Evolutionary conservation across 2,888 invertebrate genomes (phyloP).

Genomic region (Teinopalpus imperialis): DNA sequence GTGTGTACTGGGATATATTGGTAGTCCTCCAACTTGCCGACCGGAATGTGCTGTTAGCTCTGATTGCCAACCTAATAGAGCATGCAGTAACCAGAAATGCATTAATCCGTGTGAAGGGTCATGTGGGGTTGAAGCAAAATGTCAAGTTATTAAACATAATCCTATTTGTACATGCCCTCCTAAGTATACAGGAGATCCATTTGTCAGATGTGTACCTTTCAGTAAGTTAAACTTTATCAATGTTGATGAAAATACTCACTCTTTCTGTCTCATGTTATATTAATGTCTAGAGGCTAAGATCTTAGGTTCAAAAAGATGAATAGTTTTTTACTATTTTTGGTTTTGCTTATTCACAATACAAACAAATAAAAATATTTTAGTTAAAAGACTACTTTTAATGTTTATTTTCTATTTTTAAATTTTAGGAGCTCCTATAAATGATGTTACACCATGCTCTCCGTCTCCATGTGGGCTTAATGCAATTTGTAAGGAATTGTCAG

Average conservation of each 20-base stretch:
- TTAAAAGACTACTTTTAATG: no score
- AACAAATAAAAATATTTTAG: no score
- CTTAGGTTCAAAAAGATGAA: no score
- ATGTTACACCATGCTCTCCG: conserved; percentile 84
- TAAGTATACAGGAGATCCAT: conserved; percentile 88
- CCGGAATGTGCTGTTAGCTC: conserved; percentile 90
- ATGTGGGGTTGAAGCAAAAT: conserved; percentile 88
- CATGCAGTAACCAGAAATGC: conserved; percentile 89
- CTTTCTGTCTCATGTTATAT: no score
- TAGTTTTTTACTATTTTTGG: no score
- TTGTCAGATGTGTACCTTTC: conserved; percentile 84
- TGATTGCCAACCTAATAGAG: conserved; percentile 86
- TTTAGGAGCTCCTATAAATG: conserved; percentile 72
- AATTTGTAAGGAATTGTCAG: conserved; percentile 80
- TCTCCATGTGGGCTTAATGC: conserved; percentile 87
- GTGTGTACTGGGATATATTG: conserved; percentile 86
- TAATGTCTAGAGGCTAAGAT: no score
- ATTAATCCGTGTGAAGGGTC: conserved; percentile 87
- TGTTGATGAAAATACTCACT: no score
- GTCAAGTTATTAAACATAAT: conserved; percentile 88
- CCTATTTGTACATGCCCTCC: conserved; percentile 88
- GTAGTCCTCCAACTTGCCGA: conserved; percentile 88
- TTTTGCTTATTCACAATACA: no score
- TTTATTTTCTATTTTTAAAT: no score
- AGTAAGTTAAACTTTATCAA: no score